Evolutionary conservation across 2,888 invertebrate genomes (phyloP), one percentile per base, ranked within the genome.

Genomic region (Stenolophus ochropezus): DNA sequence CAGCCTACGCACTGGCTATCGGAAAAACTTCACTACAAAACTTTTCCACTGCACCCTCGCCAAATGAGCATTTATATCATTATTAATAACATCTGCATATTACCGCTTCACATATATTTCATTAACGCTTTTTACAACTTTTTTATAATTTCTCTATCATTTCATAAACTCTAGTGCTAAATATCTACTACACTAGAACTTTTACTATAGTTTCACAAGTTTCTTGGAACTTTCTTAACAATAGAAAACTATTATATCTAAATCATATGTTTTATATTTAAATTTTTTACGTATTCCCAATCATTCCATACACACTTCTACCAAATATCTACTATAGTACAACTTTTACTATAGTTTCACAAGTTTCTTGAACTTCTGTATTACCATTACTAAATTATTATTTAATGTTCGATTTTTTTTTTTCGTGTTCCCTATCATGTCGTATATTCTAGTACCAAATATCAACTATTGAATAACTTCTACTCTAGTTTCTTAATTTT

Each of bases 1-100:
- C 8, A 56, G 20, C 61, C 61, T 14, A 61, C 61, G 61, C 61
- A 61, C 61, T 14, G 14, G 25, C 21, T 23, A 61, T 25, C 61
- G 61, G 61, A 61, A 61, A 61, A 61, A 21, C 21, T 61, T 61
- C 11, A 11, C 21, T 6, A n/a, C 6, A 23, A 61, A 61, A 20
- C 8, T 61, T 56, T 61, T 61, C 14, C 61, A 14, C 61, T 61
- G 25, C 61, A 61, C 25, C 5, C 21, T 14, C 6, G 1, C 23
- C 25, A n/a, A 23, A n/a, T 14, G n/a, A 23, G 11, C 20, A 61
- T 61, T 27, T 61, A 61, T 61, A 61, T 21, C 5, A 18, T 61
- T 11, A 25, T 61, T 61, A 25, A 25, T 61, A 61, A 27, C 21
- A 61, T 25, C 14, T 21, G 25, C 11, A 25, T 61, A 61, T 21